These are phyloP conservation scores for Cisticola juncidis DNA, from an alignment of 2,113 vertebrate species.

Conservation along the genomic window DNA sequence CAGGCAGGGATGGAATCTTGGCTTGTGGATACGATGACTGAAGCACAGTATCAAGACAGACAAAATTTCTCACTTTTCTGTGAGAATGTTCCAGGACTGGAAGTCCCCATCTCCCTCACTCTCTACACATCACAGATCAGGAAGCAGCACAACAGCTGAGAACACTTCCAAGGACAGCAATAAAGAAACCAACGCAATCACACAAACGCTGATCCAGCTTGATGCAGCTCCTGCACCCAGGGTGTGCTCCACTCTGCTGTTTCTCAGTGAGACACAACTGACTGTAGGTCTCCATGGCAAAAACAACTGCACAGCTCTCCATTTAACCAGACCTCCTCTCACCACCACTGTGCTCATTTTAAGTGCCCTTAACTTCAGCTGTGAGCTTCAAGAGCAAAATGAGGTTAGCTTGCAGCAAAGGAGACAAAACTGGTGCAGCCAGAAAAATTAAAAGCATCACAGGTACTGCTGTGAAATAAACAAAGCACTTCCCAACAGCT, in stretches of 20 bases:
- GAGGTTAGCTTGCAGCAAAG: background rate
- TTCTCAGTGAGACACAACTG: background rate
- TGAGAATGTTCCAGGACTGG: rapidly evolving
- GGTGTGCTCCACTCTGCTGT: background rate
- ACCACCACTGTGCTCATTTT: background rate
- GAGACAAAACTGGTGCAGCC: background rate
- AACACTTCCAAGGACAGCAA: background rate
- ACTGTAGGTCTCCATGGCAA: background rate
- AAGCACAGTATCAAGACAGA: background rate
- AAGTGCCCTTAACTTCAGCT: background rate
- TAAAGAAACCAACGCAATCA: background rate
- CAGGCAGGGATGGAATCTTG: background rate
- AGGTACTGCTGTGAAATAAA: background rate
- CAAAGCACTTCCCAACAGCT: background rate
- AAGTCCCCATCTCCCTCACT: background rate
- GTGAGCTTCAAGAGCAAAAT: background rate
- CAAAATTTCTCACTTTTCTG: background rate
- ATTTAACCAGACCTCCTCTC: background rate
- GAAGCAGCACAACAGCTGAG: background rate
- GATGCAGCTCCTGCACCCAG: background rate
- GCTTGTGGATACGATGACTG: background rate
- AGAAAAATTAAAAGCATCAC: background rate
- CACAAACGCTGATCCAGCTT: background rate
- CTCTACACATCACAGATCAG: background rate
- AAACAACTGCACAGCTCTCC: background rate